Conservation (phyloP, 2,797 vertebrate species). For the Anomalospiza imberbis region DNA sequence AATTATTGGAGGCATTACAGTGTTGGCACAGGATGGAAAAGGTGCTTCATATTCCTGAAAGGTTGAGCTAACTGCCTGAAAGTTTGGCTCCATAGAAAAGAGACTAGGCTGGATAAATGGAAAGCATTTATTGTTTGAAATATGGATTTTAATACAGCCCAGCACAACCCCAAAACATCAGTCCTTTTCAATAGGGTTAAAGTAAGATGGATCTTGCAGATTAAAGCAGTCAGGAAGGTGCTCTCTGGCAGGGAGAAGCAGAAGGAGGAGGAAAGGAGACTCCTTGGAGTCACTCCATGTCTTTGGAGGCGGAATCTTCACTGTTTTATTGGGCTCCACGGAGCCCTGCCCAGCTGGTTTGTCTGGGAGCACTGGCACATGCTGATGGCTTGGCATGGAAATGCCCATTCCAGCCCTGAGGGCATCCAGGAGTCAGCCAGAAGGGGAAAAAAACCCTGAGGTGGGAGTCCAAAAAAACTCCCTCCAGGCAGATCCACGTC, state of each 20-base stretch:
- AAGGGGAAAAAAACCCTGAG: neutral
- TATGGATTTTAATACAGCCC: conserved; percentile 66
- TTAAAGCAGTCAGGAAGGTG: conserved; percentile 35
- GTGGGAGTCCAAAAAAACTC: neutral
- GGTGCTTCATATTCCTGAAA: conserved; percentile 71
- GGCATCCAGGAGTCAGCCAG: neutral
- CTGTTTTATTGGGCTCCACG: neutral
- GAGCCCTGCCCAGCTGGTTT: neutral
- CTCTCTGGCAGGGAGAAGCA: conserved; percentile 32
- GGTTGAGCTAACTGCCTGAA: conserved; percentile 71
- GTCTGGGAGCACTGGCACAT: neutral
- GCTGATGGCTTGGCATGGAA: neutral
- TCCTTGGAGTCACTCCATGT: conserved; percentile 3
- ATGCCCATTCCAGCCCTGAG: neutral
- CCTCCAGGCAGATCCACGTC: neutral
- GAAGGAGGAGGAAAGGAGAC: neutral
- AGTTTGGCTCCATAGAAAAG: conserved; percentile 64
- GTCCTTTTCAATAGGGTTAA: conserved; percentile 44
- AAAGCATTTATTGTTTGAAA: conserved; percentile 70
- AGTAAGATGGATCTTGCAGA: conserved; percentile 53
- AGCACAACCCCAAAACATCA: conserved; percentile 60
- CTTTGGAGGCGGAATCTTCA: neutral
- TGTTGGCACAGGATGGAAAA: conserved; percentile 76
- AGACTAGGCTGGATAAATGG: conserved; percentile 63
- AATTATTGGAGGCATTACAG: conserved; percentile 76